A percentile compares a stretch with the other conserved stretches of the same genome.
Conservation (phyloP, 2,113 vertebrate genomes). For the Phoxinus phoxinus region DNA sequence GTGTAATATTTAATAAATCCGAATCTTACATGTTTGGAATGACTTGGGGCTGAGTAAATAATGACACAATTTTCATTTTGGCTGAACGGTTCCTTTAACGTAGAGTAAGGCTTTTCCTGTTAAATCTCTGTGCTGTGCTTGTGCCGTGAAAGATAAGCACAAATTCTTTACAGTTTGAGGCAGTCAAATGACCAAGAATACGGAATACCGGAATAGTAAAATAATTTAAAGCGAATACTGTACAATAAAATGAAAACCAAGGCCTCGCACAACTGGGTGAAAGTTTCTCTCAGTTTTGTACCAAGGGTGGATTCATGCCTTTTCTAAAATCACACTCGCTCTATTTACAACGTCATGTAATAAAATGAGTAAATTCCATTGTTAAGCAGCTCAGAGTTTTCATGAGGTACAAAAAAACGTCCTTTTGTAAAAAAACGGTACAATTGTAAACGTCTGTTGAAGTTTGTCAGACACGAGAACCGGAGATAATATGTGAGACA, state of each 20-base stretch:
- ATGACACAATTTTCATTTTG: background rate
- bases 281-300: background rate
- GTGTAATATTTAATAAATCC: background rate
- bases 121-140: constrained; percentile 9
- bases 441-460: constrained; percentile 55
- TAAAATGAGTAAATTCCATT: constrained; percentile 25
- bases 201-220: background rate
- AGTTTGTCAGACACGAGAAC: constrained; percentile 32
- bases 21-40: background rate
- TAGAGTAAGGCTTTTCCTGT: constrained; percentile 33
- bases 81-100: background rate
- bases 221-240: background rate
- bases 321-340: background rate
- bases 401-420: constrained; percentile 58
- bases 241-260: constrained; percentile 19
- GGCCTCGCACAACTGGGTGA: constrained; percentile 5
- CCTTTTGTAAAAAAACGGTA: constrained; percentile 53
- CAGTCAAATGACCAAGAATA: background rate
- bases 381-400: constrained; percentile 40
- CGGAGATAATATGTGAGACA: constrained; percentile 24
- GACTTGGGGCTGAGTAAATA: background rate
- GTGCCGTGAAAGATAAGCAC: background rate
- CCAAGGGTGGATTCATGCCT: background rate
- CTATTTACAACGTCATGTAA: constrained; percentile 13
- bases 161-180: constrained; percentile 29